Evolutionary conservation across 2,113 vertebrate genomes (phyloP).

Genomic region (Eretmochelys imbricata): DNA sequence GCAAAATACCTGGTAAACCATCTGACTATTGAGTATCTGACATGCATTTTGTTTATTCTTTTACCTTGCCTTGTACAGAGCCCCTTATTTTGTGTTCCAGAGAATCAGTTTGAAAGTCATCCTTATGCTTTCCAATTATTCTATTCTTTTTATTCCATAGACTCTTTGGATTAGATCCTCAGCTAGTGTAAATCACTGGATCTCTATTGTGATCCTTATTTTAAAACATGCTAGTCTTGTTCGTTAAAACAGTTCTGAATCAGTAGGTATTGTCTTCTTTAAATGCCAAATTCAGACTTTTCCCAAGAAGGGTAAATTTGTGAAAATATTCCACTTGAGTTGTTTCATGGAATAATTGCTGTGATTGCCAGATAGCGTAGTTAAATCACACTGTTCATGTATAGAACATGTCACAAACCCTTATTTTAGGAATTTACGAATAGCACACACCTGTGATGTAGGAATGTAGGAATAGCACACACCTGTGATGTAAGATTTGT

Average conservation of each 20-base stretch:
- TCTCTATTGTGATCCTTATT: background rate
- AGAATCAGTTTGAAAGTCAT: fast-evolving
- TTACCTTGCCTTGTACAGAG: background rate
- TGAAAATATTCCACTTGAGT: background rate
- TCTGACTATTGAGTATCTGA: background rate
- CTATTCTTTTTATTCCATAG: background rate
- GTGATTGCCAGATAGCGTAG: background rate
- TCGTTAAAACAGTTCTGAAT: background rate
- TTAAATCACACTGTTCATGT: fast-evolving
- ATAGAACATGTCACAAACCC: background rate
- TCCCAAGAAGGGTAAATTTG: background rate
- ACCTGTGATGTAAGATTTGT: background rate
- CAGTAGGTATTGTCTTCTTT: background rate
- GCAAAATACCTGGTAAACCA: background rate
- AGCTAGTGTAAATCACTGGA: background rate
- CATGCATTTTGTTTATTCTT: background rate
- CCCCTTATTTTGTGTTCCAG: background rate
- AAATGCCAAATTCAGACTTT: background rate
- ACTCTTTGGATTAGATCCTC: background rate
- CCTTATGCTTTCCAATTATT: background rate
- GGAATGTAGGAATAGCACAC: background rate
- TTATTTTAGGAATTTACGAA: background rate
- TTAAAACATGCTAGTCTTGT: background rate
- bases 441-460: background rate
- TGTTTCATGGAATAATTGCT: background rate